These are phyloP conservation scores for Achlya flavicornis DNA, from an alignment of 2,888 invertebrate species.

Conservation along the genomic window DNA sequence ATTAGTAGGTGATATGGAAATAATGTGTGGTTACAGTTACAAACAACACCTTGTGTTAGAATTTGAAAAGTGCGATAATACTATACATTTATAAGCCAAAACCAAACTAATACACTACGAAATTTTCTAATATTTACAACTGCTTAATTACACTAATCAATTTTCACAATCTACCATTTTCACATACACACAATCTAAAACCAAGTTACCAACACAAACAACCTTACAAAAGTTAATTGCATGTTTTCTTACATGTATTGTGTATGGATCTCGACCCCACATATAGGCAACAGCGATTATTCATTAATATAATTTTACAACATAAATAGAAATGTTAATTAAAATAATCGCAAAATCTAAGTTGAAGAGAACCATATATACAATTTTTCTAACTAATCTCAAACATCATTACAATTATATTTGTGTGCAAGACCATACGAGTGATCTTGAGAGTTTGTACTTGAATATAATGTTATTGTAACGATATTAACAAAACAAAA, in stretches of 20 bases:
- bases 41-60: slow-evolving; percentile 49
- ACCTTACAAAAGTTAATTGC: no score
- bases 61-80: slow-evolving; percentile 8
- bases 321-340: neutral
- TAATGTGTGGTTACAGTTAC: slow-evolving; percentile 49
- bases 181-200: no score
- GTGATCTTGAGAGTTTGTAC: neutral
- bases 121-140: neutral
- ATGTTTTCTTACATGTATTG: no score
- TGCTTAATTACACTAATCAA: neutral
- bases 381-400: no score
- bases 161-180: neutral
- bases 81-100: slow-evolving; percentile 16
- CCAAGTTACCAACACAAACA: no score
- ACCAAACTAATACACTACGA: slow-evolving; percentile 11
- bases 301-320: no score
- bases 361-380: no score
- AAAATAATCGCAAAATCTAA: neutral
- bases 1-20: slow-evolving; percentile 70
- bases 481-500: neutral
- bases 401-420: neutral
- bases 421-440: neutral
- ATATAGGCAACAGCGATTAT: no score
- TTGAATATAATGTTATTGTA: neutral
- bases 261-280: no score